phyloP scores from a whole-genome alignment of 1,140 invertebrate genomes.

The Whitmania pigra region DNA sequence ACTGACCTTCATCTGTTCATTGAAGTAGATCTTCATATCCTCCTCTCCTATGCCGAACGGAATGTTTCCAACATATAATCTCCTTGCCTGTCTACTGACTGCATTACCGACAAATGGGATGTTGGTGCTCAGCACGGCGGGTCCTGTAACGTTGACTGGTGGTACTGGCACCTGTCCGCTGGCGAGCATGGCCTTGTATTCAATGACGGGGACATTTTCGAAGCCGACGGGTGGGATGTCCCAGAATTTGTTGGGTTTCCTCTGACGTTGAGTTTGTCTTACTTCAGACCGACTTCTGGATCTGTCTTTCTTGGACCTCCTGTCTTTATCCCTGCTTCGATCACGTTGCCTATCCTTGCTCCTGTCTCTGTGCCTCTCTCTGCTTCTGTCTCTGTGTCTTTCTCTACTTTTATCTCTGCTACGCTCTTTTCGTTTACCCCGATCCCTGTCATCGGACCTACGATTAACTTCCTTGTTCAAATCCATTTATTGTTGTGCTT shows the following conservation, averaged over 20 bases:
- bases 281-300: too few species aligned
- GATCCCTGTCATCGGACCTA: too few species aligned
- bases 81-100: slow-evolving; percentile 85
- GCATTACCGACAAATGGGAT: slow-evolving; percentile 85
- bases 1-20: slow-evolving; percentile 97
- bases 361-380: too few species aligned
- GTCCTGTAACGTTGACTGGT: neutral
- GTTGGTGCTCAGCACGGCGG: slow-evolving; percentile 23
- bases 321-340: too few species aligned
- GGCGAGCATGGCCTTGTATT: slow-evolving; percentile 51
- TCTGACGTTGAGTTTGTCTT: slow-evolving; percentile 26
- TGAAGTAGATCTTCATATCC: slow-evolving; percentile 97
- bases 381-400: too few species aligned
- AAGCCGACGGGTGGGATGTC: slow-evolving; percentile 95
- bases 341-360: too few species aligned
- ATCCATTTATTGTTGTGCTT: too few species aligned
- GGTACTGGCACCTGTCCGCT: neutral
- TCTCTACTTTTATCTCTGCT: too few species aligned
- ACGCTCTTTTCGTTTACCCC: too few species aligned
- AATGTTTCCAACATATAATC: slow-evolving; percentile 96
- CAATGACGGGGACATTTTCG: slow-evolving; percentile 89
- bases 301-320: too few species aligned
- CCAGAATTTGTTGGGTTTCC: slow-evolving; percentile 64
- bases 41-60: slow-evolving; percentile 96
- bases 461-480: too few species aligned